Percentiles rank a stretch among this genome's conserved stretches.
These are phyloP conservation scores for Eupithecia exiguata DNA, from an alignment of 2,888 invertebrate species.

Conservation along the genomic window DNA sequence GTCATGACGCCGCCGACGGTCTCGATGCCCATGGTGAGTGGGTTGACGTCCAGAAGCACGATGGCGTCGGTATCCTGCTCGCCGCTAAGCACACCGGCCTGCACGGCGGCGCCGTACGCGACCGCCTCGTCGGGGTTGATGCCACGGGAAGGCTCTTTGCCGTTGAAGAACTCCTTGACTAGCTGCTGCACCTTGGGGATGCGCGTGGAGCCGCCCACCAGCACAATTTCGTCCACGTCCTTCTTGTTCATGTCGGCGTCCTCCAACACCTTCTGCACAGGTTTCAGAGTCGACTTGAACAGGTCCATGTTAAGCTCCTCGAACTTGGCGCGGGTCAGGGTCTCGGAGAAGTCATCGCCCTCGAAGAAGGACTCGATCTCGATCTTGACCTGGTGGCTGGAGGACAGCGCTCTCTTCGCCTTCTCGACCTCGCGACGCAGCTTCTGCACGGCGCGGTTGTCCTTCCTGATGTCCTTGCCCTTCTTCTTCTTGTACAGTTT, in stretches of 20 bases:
- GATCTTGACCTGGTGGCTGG: constrained; percentile 97
- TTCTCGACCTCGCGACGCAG: constrained; percentile 98
- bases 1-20: constrained; percentile 99
- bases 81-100: constrained; percentile 98
- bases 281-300: constrained; percentile 96
- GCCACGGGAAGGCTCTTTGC: constrained; percentile 98
- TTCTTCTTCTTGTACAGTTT: constrained; percentile 99
- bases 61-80: constrained; percentile 99
- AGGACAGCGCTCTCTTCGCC: constrained; percentile 97
- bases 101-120: constrained; percentile 99
- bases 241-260: constrained; percentile 99
- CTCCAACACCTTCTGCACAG: constrained; percentile 97
- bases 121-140: constrained; percentile 99
- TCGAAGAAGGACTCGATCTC: constrained; percentile 99
- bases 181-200: constrained; percentile 98
- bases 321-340: constrained; percentile 98
- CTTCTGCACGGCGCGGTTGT: constrained; percentile 97
- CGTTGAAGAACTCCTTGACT: constrained; percentile 97
- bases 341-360: constrained; percentile 99
- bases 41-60: constrained; percentile 98
- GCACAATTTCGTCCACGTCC: constrained; percentile 98
- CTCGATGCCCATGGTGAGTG: constrained; percentile 99
- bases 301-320: constrained; percentile 98
- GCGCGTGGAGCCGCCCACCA: constrained; percentile 99
- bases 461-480: constrained; percentile 97